Percentiles rank a stretch among this genome's conserved stretches.
Evolutionary conservation across 2,113 vertebrate genomes (phyloP).

Genomic region (Sander vitreus): DNA sequence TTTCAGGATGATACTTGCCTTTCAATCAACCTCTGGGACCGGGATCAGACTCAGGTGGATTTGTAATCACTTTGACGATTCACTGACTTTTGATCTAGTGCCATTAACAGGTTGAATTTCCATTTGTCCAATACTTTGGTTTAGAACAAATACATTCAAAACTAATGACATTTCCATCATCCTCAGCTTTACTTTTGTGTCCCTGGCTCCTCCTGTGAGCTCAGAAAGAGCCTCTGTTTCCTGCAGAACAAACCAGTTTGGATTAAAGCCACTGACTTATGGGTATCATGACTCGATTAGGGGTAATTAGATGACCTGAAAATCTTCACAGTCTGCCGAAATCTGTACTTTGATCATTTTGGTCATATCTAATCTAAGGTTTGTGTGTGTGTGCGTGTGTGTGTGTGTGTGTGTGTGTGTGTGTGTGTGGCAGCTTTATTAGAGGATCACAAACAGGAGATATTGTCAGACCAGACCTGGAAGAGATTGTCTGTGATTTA

Average conservation of each 20-base stretch:
- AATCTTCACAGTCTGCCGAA: neutral
- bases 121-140: neutral
- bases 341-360: conserved; percentile 9
- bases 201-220: too few relatives aligned
- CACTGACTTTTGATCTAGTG: neutral
- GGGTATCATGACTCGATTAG: neutral
- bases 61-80: neutral
- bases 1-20: neutral
- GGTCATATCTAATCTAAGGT: conserved; percentile 8
- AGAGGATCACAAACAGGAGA: neutral
- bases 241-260: too few relatives aligned
- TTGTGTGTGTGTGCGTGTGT: neutral
- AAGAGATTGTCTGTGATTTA: neutral
- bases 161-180: neutral
- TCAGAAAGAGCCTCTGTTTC: too few relatives aligned
- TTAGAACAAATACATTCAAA: neutral
- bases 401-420: neutral
- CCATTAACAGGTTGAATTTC: neutral
- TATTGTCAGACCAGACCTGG: neutral
- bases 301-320: neutral
- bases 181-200: too few relatives aligned
- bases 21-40: neutral
- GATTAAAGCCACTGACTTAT: neutral
- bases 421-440: neutral
- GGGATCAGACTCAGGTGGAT: too few relatives aligned